A percentile compares a stretch with the other conserved stretches of the same genome.
These are phyloP conservation scores for Dreissena rostriformis DNA, from an alignment of 1,140 invertebrate genomes.

Conservation along the genomic window DNA sequence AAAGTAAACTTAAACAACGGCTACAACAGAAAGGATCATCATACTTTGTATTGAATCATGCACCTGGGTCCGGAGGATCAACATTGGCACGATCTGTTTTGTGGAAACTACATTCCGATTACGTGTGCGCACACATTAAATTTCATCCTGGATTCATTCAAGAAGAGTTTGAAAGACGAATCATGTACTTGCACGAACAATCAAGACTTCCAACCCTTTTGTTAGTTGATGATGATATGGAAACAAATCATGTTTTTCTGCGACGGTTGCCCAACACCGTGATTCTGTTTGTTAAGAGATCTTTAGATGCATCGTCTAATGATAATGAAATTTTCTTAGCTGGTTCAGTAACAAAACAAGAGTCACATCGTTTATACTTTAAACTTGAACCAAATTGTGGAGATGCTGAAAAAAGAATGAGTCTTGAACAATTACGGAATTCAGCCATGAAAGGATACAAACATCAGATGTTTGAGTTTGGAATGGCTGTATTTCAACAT, in stretches of 20 bases:
- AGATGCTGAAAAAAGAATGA: conserved; percentile 11
- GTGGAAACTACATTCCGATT: conserved; percentile 50
- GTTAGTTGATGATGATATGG: conserved; percentile 66
- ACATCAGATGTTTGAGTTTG: conserved; percentile 62
- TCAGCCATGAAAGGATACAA: conserved; percentile 17
- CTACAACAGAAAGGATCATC: conserved; percentile 40
- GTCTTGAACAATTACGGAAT: conserved; percentile 15
- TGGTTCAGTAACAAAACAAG: conserved; percentile 36
- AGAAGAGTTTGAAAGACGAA: conserved; percentile 29
- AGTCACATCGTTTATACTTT: conserved; percentile 26
- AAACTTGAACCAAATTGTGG: conserved; percentile 34
- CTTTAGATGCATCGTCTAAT: background rate
- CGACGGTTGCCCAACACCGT: conserved; percentile 20
- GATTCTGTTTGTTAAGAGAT: conserved; percentile 58
- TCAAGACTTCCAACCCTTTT: conserved; percentile 55
- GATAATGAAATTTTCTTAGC: conserved; percentile 26
- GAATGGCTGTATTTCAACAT: conserved; percentile 57
- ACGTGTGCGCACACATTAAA: conserved; percentile 51
- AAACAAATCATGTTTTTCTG: conserved; percentile 56
- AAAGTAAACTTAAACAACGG: conserved; percentile 38
- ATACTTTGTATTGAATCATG: conserved; percentile 48
- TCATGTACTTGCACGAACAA: conserved; percentile 50
- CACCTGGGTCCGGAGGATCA: conserved; percentile 60
- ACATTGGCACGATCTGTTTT: conserved; percentile 56
- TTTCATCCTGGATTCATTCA: background rate